These are phyloP conservation scores for Pelvicachromis taeniatus DNA, from an alignment of 2,113 vertebrate species.

Conservation along the genomic window DNA sequence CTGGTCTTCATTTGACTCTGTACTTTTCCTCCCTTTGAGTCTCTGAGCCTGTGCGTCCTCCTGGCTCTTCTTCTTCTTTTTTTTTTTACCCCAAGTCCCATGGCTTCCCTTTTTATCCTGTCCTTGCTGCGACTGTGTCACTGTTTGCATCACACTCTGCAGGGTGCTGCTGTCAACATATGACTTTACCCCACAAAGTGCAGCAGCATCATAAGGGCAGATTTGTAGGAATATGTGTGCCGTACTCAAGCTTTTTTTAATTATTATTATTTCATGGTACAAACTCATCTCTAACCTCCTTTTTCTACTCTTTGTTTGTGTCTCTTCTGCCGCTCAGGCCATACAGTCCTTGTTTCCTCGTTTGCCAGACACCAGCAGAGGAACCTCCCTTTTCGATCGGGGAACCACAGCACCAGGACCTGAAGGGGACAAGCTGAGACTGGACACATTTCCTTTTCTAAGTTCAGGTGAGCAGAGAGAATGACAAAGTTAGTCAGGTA, in stretches of 20 bases:
- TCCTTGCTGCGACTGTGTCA: constrained; percentile 57
- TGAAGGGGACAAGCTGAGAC: constrained; percentile 83
- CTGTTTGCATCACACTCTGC: constrained; percentile 57
- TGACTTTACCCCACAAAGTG: neutral
- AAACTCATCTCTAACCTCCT: neutral
- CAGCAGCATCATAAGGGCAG: neutral
- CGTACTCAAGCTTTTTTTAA: neutral
- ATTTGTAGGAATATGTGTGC: neutral
- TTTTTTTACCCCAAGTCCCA: constrained; percentile 30
- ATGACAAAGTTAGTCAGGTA: neutral
- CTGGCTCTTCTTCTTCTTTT: neutral
- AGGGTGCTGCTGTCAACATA: constrained; percentile 28
- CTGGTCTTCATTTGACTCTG: constrained; percentile 61
- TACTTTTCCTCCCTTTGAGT: constrained; percentile 56
- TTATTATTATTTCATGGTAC: neutral
- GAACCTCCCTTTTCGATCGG: constrained; percentile 77
- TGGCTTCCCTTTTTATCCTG: constrained; percentile 57
- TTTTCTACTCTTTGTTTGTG: neutral
- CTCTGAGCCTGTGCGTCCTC: constrained; percentile 40
- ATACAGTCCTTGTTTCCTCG: constrained; percentile 88
- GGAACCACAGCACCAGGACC: constrained; percentile 67
- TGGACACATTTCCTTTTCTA: constrained; percentile 85
- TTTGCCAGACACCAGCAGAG: constrained; percentile 78
- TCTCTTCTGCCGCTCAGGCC: constrained; percentile 58
- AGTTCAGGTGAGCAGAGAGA: constrained; percentile 75